Evolutionary conservation across 2,797 vertebrate genomes (phyloP).

Genomic region (Myotis planiceps): DNA sequence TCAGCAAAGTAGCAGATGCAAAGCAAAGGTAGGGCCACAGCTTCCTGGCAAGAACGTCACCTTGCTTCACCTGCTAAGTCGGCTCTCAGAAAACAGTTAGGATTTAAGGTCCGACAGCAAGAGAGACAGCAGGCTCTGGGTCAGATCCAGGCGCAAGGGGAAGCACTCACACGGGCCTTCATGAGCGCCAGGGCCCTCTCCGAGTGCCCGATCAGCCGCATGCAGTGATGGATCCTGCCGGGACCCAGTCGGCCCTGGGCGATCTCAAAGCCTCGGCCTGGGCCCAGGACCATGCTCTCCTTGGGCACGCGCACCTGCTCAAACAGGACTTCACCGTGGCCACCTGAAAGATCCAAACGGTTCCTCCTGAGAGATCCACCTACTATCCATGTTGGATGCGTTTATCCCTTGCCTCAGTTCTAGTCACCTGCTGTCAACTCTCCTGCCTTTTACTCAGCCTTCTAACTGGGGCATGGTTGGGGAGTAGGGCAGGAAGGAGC

Average conservation of each 20-base stretch:
- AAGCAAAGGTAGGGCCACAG: not conserved
- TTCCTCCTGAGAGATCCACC: not conserved
- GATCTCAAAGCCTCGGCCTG: constrained; percentile 82
- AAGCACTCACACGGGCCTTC: constrained; percentile 81
- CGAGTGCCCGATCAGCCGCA: constrained; percentile 79
- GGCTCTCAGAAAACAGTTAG: not conserved
- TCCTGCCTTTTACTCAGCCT: not conserved
- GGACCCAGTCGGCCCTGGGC: constrained; percentile 85
- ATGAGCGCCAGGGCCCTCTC: constrained; percentile 82
- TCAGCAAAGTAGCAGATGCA: not conserved
- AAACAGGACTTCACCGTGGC: constrained; percentile 80
- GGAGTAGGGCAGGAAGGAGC: not conserved
- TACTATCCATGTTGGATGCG: not conserved
- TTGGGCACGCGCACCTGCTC: constrained; percentile 82
- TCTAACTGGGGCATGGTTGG: not conserved
- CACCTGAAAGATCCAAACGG: constrained; percentile 67
- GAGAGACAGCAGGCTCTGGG: not conserved
- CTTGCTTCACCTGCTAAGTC: not conserved
- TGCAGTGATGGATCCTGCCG: constrained; percentile 84
- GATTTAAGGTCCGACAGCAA: not conserved
- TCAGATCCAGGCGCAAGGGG: fast-evolving
- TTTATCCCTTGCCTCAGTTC: not conserved
- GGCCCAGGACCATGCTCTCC: constrained; percentile 80
- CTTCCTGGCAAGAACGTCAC: not conserved
- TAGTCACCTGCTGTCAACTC: not conserved